Base-by-base conservation (phyloP, 2,113 vertebrate genomes). In the Laticauda laticaudata region DNA sequence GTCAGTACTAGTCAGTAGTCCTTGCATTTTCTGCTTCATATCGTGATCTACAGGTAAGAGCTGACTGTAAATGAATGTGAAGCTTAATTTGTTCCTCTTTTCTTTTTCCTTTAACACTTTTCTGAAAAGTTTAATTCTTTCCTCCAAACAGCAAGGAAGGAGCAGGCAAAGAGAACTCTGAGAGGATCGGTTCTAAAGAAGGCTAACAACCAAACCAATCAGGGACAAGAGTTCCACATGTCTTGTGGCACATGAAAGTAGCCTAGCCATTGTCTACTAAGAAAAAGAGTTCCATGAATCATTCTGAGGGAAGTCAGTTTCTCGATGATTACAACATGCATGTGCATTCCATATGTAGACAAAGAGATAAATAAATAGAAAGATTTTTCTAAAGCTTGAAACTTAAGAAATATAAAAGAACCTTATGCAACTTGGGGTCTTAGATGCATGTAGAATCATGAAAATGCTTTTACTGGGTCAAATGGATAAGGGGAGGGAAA, bases 201-300 rank as follows among this genome's bases (percentile, higher is more conserved):
- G 15, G n/a, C 15, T 39, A 75, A 75, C 14, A 39, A 39, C 15
- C 5, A 75, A 6, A 75, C 69, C n/a, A 75, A 75, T 20, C 39
- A 75, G 69, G 69, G 69, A 34, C n/a, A 75, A 39, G 69, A 75
- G 69, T 34, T 18, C 5, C n/a, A 39, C 5, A 34, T 34, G 2
- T 75, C n/a, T 75, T 39, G 2, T 39, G 12, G n/a, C n/a, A 57
- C 56, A 23, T 34, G 1, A 39, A 75, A 34, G 15, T 75, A 15
- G 69, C 29, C 0, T 75, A 75, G 14, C 14, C 69, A 20, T 29
- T 87, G 23, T 87, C 86, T 51, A n/a, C 7, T 55, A 90, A 95
- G 94, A 95, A 95, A 2, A n/a, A 69, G n/a, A 57, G 75, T 51
- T 92, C 61, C 89, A 92, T 91, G 92, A 94, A 11, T 5, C 92